Base-by-base conservation (phyloP, 2,888 invertebrate species). In the Girardia tigrina region DNA sequence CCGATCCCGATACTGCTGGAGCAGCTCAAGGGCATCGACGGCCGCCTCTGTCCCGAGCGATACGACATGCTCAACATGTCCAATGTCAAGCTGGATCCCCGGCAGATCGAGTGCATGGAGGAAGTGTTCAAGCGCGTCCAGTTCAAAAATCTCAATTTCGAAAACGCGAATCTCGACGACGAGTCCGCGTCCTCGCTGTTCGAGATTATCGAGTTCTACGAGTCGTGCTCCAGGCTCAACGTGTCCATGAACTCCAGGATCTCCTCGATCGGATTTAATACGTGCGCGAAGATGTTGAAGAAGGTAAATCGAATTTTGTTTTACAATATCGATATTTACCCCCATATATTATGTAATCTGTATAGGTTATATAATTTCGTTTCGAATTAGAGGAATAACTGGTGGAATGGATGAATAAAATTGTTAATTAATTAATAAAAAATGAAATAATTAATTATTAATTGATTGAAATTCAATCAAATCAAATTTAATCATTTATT, bases 191-290 rank as follows among this genome's bases (percentile, higher is more conserved):
- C 90, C 80, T 90, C 91, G 70, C 83, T 93, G 75, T 92, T 91
- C 83, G 92, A 93, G 83, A 92, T 92, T 90, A 87, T 92, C 78
- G 92, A 93, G 82, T 93, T 90, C 83, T 93, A 93, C 84, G 92
- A 92, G 82, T 90, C 91, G 70, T 88, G 90, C 0, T 86, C 88
- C 0, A 87, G 88, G 79, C 84, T 93, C 78, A 89, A 90, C 82
- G 89, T 93, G 78, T 89, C 89, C 29, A 89, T 88, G 73, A 91
- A 91, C 83, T 86, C 88, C 77, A 87, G 87, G 79, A 90, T 91
- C 83, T 89, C 90, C 75, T 86, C 88, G 71, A 86, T 90, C 69
- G 92, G 91, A 12, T 92, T 92, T 91, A 89, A 90, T 81, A 89
- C 91, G 0, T 90, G 91, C 79, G 88, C 89, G 29, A 87, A 89